A percentile compares a stretch with the other conserved stretches of the same genome.
phyloP scores from a whole-genome alignment of 2,888 invertebrate species.

The Spisula subtruncata region DNA sequence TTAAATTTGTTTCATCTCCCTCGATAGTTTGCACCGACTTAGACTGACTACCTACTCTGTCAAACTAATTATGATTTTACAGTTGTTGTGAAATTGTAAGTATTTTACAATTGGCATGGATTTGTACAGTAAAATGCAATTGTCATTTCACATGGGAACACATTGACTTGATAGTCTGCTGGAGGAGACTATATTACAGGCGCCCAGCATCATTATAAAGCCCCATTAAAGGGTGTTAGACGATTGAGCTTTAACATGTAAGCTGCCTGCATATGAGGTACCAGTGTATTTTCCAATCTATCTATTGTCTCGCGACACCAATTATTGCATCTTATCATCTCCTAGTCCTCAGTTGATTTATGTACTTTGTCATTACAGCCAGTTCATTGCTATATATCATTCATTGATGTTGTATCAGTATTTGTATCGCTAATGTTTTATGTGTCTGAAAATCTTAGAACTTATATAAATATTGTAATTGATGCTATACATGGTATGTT shows the following conservation, averaged over 20 bases:
- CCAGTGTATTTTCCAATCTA: background rate
- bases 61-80: background rate
- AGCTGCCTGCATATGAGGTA: background rate
- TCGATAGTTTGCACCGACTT: background rate
- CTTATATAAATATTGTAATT: background rate
- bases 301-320: background rate
- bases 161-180: background rate
- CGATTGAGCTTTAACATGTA: background rate
- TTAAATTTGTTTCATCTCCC: constrained; percentile 9
- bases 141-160: background rate
- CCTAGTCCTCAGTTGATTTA: background rate
- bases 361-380: background rate
- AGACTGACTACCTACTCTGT: background rate
- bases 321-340: background rate
- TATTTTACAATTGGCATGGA: background rate
- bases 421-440: background rate
- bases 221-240: background rate
- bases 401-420: background rate
- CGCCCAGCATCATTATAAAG: background rate
- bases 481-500: background rate
- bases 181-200: background rate
- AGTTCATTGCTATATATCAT: background rate
- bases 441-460: background rate
- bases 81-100: background rate
- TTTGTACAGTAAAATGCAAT: background rate